Evolutionary conservation across 2,113 vertebrate species (phyloP).

Genomic region (Corythoichthys haematopterus): DNA sequence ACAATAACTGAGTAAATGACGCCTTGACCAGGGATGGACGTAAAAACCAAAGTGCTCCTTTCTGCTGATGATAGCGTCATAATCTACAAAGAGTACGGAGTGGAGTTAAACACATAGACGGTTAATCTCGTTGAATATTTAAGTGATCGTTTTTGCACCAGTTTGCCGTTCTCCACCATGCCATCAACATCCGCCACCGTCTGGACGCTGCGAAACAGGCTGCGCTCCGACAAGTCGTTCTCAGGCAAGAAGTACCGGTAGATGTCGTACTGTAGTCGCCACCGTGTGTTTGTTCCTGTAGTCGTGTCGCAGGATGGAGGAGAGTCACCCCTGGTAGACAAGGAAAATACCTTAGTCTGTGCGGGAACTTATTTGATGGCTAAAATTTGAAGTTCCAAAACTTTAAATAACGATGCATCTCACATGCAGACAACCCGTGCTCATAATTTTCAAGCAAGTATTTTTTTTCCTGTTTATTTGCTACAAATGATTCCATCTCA

Average conservation of each 20-base stretch:
- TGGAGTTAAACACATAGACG: not conserved
- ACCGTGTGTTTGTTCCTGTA: conserved; percentile 53
- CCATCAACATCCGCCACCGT: conserved; percentile 70
- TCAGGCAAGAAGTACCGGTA: conserved; percentile 91
- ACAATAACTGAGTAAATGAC: conserved; percentile 89
- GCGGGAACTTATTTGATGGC: too few species aligned
- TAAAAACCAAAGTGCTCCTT: conserved; percentile 74
- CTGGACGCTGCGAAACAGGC: conserved; percentile 72
- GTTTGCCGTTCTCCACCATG: conserved; percentile 65
- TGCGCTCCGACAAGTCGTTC: conserved; percentile 74
- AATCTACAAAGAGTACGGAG: conserved; percentile 61
- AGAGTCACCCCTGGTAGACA: conserved; percentile 63
- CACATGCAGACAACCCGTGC: not conserved
- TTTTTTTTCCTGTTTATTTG: not conserved
- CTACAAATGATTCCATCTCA: not conserved
- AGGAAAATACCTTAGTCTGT: not conserved
- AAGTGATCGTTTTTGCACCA: not conserved
- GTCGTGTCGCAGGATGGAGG: conserved; percentile 72
- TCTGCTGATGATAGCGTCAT: conserved; percentile 74
- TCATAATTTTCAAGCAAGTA: not conserved
- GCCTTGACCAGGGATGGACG: conserved; percentile 84
- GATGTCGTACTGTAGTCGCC: conserved; percentile 84
- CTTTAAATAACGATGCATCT: too few species aligned
- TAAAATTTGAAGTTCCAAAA: too few species aligned
- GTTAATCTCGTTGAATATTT: not conserved